Evolutionary conservation across 2,888 invertebrate species (phyloP), one percentile per base, ranked within the genome.

Genomic region (Elysia crispata): DNA sequence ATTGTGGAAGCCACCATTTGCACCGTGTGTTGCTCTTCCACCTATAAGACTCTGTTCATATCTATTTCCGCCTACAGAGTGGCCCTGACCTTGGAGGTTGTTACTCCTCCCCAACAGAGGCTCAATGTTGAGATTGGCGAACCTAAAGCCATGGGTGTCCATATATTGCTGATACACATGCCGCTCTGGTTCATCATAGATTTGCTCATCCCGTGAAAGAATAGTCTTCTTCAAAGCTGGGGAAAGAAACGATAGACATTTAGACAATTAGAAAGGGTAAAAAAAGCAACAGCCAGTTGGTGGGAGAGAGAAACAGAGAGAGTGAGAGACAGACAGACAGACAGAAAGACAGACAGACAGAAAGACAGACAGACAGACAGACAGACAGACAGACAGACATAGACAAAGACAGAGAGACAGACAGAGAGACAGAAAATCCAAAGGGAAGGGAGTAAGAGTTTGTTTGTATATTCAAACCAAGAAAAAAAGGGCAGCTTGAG

Each of bases 101-200:
- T 70, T 70, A 5, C 20, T n/a, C 13, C 33, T 49, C 5, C 33
- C 33, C n/a, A n/a, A n/a, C 13, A 31, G 20, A 1, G 50, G 50
- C 8, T 73, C 57, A 3, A 54, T 11, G 6, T 73, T n/a, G 15
- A 18, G n/a, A 54, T 73, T 73, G 30, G 78, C 72, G 50, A 78
- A 78, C 0, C 30, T 66, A 18, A 78, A 49, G 5, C 78, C 78
- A 31, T 78, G 78, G n/a, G 78, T 78, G 23, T 73, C 72, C 13
- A 23, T n/a, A 23, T 78, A 78, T 30, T 31, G 49, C 78, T 78
- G 78, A 50, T 78, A 78, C 13, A 66, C 50, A 13, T 20, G 11
- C 49, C 31, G 28, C 41, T 78, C 78, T 20, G 78, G 78, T 33
- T 78, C 78, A 64, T 54, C 78, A 73, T 78, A 78, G 6, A 78